These are phyloP conservation scores for Sthenelais limicola DNA, from an alignment of 2,888 invertebrate species.

Conservation along the genomic window DNA sequence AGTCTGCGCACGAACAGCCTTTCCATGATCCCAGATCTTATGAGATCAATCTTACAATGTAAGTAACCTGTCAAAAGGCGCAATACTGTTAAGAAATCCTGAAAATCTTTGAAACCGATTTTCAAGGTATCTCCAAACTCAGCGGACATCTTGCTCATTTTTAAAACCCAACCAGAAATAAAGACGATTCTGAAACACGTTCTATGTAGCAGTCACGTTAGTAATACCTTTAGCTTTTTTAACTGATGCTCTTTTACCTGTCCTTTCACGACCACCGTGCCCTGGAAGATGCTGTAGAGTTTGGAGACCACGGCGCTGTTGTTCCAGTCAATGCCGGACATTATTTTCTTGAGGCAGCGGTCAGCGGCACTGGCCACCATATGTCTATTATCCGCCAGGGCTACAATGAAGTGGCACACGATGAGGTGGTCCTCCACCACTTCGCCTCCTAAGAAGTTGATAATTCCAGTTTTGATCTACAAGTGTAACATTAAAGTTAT, in stretches of 20 bases:
- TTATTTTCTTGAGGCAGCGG: conserved; percentile 82
- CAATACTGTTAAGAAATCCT: background rate
- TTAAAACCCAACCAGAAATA: background rate
- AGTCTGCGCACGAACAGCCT: too few relatives aligned
- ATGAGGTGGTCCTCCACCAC: conserved; percentile 84
- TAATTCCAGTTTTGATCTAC: conserved; percentile 82
- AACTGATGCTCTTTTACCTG: conserved; percentile 50
- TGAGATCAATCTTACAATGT: too few relatives aligned
- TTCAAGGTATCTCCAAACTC: background rate
- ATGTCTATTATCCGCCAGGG: conserved; percentile 87
- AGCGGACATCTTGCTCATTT: too few relatives aligned
- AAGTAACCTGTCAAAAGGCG: too few relatives aligned
- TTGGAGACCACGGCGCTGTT: conserved; percentile 80
- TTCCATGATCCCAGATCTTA: too few relatives aligned
- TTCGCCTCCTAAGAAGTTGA: conserved; percentile 86
- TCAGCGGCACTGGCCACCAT: conserved; percentile 89
- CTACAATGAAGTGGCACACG: conserved; percentile 85
- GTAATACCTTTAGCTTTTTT: conserved; percentile 37
- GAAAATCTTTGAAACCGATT: background rate
- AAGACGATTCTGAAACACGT: background rate
- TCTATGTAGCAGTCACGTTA: background rate
- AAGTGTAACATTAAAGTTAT: background rate
- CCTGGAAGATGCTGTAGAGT: conserved; percentile 85
- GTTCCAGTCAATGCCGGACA: conserved; percentile 78
- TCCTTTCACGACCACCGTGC: conserved; percentile 77